Percentiles rank a stretch among this genome's conserved stretches.
Conservation (phyloP, 2,888 invertebrate genomes). For the Drosophila nigricruria region DNA sequence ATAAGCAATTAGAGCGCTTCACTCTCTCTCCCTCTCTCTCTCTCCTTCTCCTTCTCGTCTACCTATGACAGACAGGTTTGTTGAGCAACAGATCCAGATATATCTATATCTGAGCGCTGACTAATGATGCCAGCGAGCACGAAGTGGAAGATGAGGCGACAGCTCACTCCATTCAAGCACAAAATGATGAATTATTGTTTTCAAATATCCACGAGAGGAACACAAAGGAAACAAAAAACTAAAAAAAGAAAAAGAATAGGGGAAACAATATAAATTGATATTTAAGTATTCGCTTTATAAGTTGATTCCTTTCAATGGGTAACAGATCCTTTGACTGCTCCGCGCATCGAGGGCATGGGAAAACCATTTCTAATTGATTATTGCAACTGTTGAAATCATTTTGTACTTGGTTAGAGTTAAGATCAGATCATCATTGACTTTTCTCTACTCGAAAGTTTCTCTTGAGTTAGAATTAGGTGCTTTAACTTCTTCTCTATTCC, state of each 20-base stretch:
- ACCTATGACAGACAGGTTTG: conserved; percentile 10
- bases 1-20: conserved; percentile 10
- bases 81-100: conserved; percentile 1
- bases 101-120: conserved; percentile 17
- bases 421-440: background rate
- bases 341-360: conserved; percentile 4
- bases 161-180: conserved; percentile 30
- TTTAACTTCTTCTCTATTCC: background rate
- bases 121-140: conserved; percentile 14
- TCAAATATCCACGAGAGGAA: conserved; percentile 23
- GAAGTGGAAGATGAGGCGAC: conserved; percentile 2
- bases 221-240: conserved; percentile 26
- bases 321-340: background rate
- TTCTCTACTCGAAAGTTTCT: background rate
- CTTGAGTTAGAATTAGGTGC: background rate
- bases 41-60: background rate
- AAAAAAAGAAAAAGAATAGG: background rate
- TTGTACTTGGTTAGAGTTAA: background rate
- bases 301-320: conserved; percentile 38
- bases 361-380: conserved; percentile 5
- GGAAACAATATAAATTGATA: conserved; percentile 60
- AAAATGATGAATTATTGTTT: conserved; percentile 70
- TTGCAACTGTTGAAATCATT: conserved; percentile 1
- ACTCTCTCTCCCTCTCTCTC: background rate
- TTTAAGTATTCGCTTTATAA: conserved; percentile 62